Conservation (phyloP, 1,140 invertebrate genomes). For the Archegozetes longisetosus region DNA sequence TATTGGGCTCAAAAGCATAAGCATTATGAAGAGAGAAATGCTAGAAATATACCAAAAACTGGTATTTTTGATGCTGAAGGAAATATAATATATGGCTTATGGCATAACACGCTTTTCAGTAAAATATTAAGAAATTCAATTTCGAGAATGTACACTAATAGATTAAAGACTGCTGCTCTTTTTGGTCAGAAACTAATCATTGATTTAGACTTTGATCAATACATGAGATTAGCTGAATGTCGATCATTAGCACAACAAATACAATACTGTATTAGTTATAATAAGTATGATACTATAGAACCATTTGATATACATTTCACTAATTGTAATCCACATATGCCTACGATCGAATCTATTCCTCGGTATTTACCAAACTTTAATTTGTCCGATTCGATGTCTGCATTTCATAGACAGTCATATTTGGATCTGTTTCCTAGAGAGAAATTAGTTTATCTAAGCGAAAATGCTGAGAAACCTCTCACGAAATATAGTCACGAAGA, state of each 20-base stretch:
- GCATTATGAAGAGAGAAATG: too few species aligned
- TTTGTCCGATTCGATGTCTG: not conserved
- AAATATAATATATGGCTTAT: conserved; percentile 38
- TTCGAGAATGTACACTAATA: conserved; percentile 42
- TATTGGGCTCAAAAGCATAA: too few species aligned
- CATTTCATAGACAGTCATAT: not conserved
- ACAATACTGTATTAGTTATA: conserved; percentile 21
- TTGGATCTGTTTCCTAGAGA: conserved; percentile 59
- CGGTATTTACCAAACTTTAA: not conserved
- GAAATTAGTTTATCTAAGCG: conserved; percentile 67
- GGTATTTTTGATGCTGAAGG: not conserved
- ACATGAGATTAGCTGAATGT: conserved; percentile 50
- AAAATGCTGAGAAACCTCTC: conserved; percentile 40
- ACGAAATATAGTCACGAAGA: conserved; percentile 51
- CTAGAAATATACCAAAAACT: too few species aligned
- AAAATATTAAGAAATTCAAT: conserved; percentile 40
- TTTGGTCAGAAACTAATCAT: conserved; percentile 56
- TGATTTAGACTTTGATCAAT: conserved; percentile 57
- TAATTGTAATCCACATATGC: conserved; percentile 36
- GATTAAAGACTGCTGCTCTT: conserved; percentile 46
- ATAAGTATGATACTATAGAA: conserved; percentile 50
- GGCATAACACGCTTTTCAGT: conserved; percentile 43
- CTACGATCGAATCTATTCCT: not conserved
- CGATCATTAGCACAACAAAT: conserved; percentile 57
- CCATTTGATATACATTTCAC: conserved; percentile 61